These are phyloP conservation scores for Ptilorrhoa leucosticta DNA, from an alignment of 2,113 vertebrate genomes.

Conservation along the genomic window DNA sequence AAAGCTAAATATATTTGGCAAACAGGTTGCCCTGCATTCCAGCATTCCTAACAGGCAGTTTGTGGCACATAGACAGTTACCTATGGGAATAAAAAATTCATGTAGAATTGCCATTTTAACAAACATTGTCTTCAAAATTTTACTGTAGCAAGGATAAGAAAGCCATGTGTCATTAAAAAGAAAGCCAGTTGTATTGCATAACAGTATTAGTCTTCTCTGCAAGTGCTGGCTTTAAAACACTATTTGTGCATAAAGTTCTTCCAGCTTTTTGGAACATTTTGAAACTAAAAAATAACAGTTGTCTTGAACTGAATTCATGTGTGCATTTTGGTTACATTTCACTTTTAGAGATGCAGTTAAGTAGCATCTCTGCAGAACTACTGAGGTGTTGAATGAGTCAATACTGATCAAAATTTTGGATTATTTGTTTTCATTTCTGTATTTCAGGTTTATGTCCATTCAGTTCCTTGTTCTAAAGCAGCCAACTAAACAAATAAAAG, in stretches of 20 bases:
- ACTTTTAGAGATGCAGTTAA: neutral
- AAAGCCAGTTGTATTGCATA: neutral
- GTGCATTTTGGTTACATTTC: neutral
- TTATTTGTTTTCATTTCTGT: neutral
- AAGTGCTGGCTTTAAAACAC: neutral
- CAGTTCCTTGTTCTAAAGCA: neutral
- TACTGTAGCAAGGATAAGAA: neutral
- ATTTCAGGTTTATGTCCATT: neutral
- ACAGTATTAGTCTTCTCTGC: neutral
- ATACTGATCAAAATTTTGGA: neutral
- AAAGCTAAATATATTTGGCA: neutral
- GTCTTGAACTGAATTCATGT: neutral
- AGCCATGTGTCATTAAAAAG: neutral
- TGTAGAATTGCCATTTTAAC: neutral
- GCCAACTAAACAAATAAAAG: conserved; percentile 32
- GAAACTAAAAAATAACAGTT: neutral
- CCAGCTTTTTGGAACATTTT: neutral
- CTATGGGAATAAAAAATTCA: neutral
- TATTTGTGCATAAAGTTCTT: neutral
- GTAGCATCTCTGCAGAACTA: neutral
- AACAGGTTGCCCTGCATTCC: neutral
- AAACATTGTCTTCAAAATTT: neutral
- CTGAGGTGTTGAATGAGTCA: neutral
- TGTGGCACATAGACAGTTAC: neutral
- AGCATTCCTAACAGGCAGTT: neutral